Conservation (phyloP, 2,888 invertebrate genomes). For the Muscina levida region DNA sequence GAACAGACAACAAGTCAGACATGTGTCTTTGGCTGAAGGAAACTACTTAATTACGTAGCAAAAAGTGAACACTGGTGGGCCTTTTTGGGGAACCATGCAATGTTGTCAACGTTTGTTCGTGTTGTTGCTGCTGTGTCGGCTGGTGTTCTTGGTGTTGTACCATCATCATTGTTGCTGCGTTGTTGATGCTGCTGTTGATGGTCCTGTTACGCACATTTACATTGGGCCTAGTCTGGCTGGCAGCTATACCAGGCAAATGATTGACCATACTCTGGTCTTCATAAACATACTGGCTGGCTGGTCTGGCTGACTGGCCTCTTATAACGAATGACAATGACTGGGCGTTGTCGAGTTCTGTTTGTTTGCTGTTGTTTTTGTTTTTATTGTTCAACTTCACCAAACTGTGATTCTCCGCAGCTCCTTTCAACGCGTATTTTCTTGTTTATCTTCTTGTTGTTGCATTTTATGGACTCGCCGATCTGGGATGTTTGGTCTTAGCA, state of each 20-base stretch:
- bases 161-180: too few relatives aligned
- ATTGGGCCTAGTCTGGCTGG: background rate
- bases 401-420: slow-evolving; percentile 27
- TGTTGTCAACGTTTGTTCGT: slow-evolving; percentile 37
- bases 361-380: too few relatives aligned
- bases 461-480: slow-evolving; percentile 35
- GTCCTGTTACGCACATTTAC: slow-evolving; percentile 41
- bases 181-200: slow-evolving; percentile 4
- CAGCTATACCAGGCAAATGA: slow-evolving; percentile 38
- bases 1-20: slow-evolving; percentile 42
- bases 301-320: too few relatives aligned
- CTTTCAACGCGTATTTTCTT: background rate
- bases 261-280: slow-evolving; percentile 22
- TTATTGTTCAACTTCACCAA: slow-evolving; percentile 43
- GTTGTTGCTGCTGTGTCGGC: background rate
- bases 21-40: slow-evolving; percentile 40
- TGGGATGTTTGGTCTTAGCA: slow-evolving; percentile 30
- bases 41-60: slow-evolving; percentile 52
- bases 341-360: slow-evolving; percentile 53
- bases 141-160: slow-evolving; percentile 18
- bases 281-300: too few relatives aligned
- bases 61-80: slow-evolving; percentile 60
- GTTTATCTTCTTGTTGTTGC: background rate
- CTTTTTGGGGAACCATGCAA: slow-evolving; percentile 44
- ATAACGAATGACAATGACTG: slow-evolving; percentile 42